Conservation (phyloP, 2,113 vertebrate genomes). For the Eidolon helvum region DNA sequence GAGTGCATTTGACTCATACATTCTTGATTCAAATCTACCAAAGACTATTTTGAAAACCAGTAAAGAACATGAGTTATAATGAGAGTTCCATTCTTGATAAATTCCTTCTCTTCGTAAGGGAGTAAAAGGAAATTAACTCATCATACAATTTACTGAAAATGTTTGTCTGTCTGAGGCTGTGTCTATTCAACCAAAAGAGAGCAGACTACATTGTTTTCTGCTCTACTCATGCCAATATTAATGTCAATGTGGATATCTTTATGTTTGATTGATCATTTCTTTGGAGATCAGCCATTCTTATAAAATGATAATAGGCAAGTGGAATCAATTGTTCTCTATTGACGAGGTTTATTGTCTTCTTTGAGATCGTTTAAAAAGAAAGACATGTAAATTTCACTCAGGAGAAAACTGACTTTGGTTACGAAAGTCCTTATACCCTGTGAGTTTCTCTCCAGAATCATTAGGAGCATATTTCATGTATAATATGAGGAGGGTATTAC, state of each 20-base stretch:
- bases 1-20: neutral
- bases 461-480: neutral
- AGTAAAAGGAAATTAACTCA: conserved; percentile 57
- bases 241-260: conserved; percentile 56
- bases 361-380: conserved; percentile 56
- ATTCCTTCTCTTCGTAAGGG: conserved; percentile 33
- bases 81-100: conserved; percentile 14
- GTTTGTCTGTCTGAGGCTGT: conserved; percentile 49
- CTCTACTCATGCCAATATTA: conserved; percentile 50
- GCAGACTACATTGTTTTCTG: conserved; percentile 46
- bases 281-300: conserved; percentile 52
- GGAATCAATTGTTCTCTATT: conserved; percentile 44
- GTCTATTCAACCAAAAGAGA: conserved; percentile 44
- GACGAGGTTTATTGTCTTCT: conserved; percentile 55
- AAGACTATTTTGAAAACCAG: neutral
- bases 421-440: neutral
- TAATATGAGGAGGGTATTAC: neutral
- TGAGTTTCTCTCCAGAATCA: neutral
- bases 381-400: conserved; percentile 45
- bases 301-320: conserved; percentile 56
- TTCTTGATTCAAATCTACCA: neutral
- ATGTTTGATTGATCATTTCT: conserved; percentile 63
- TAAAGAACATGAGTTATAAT: neutral
- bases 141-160: conserved; percentile 51
- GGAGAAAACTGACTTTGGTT: conserved; percentile 20